Percentiles rank a stretch among this genome's conserved stretches.
phyloP scores from a whole-genome alignment of 1,140 invertebrate genomes.

The Contarinia nasturtii region DNA sequence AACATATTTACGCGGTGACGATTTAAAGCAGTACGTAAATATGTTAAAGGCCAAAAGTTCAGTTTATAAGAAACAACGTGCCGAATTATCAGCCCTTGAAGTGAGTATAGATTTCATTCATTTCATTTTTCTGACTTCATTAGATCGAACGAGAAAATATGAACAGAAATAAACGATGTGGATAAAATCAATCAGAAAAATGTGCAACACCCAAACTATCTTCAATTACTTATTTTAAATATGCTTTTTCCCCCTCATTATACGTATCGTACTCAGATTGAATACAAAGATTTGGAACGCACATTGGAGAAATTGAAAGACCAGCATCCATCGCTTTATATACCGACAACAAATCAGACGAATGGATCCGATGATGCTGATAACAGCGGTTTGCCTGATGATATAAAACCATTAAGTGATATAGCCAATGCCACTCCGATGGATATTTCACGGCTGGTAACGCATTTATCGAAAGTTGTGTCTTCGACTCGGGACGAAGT shows the following conservation, averaged over 20 bases:
- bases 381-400: background rate
- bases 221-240: background rate
- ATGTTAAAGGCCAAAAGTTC: slow-evolving; percentile 57
- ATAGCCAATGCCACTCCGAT: too few species aligned
- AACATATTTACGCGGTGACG: slow-evolving; percentile 51
- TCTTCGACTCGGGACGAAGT: background rate
- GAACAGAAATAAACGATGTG: too few species aligned
- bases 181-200: slow-evolving; percentile 21
- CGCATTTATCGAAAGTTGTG: slow-evolving; percentile 4
- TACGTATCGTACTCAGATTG: slow-evolving; percentile 2
- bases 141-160: slow-evolving; percentile 28
- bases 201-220: slow-evolving; percentile 17
- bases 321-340: slow-evolving; percentile 5
- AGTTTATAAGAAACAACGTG: slow-evolving; percentile 57
- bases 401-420: background rate
- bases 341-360: too few species aligned
- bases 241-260: slow-evolving; percentile 1
- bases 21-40: slow-evolving; percentile 66
- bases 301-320: slow-evolving; percentile 5
- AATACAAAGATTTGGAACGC: slow-evolving; percentile 3
- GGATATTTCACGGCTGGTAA: too few species aligned
- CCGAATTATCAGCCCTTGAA: slow-evolving; percentile 48
- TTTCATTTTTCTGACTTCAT: slow-evolving; percentile 31
- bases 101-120: slow-evolving; percentile 29
- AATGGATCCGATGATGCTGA: background rate